Percentiles rank a stretch among this genome's conserved stretches.
Conservation (phyloP, 1,140 invertebrate genomes). For the Acromyrmex echinatior region DNA sequence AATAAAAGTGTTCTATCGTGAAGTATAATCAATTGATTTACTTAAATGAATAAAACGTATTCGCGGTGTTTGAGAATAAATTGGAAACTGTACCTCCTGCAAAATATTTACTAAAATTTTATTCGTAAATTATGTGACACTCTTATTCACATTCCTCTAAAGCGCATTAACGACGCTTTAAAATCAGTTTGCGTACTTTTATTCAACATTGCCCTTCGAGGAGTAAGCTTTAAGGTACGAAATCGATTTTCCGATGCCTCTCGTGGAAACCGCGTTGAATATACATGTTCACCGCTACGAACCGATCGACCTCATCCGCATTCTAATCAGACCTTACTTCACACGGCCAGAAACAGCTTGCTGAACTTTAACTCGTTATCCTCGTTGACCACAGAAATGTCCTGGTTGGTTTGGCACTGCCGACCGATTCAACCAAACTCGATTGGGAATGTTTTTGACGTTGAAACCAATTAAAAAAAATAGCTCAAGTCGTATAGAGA, state of each 20-base stretch:
- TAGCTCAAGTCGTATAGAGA: constrained; percentile 32
- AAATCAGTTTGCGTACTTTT: constrained; percentile 71
- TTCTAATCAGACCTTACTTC: constrained; percentile 80
- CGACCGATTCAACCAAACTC: constrained; percentile 63
- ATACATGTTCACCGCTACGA: constrained; percentile 73
- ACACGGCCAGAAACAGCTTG: constrained; percentile 77
- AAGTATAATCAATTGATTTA: constrained; percentile 25
- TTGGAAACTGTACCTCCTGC: not conserved
- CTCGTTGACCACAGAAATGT: constrained; percentile 70
- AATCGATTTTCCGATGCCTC: constrained; percentile 74
- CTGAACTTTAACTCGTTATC: constrained; percentile 79
- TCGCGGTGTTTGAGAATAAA: constrained; percentile 11
- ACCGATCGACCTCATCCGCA: constrained; percentile 77
- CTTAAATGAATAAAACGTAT: not conserved
- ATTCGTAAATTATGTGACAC: constrained; percentile 22
- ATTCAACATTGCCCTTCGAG: constrained; percentile 56
- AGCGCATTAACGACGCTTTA: constrained; percentile 65
- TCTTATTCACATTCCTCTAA: constrained; percentile 16
- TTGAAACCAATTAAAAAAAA: constrained; percentile 54
- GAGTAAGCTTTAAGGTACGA: constrained; percentile 64
- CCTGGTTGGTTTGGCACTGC: constrained; percentile 68
- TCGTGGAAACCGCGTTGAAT: constrained; percentile 73
- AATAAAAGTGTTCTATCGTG: constrained; percentile 15
- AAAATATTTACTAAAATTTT: constrained; percentile 45
- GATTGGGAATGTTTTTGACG: constrained; percentile 70